Base-by-base conservation (phyloP, 2,797 vertebrate species). In the Carapus acus region DNA sequence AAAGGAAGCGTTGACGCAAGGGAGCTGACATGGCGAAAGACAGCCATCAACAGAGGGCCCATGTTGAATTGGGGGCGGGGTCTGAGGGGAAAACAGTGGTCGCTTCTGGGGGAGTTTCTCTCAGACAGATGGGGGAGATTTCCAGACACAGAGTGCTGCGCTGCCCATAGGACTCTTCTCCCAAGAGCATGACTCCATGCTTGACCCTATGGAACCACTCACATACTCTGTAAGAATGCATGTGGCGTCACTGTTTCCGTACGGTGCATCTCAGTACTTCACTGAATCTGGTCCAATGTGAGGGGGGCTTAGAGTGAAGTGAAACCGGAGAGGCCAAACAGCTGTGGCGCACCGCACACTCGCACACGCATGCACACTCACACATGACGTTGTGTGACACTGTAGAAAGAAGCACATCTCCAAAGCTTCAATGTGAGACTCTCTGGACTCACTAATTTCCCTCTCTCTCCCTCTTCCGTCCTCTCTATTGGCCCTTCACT, bases 291-390 rank as follows among this genome's bases (percentile, higher is more conserved):
- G 14, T 22, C 24, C 53, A 47, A 65, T 42, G 38, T 42, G 36
- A 36, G 12, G 13, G 22, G 36, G 9, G 6, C 33, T 19, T 2
- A 27, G 39, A 40, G 19, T 54, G 53, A 73, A 36, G 48, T 66
- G 67, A 76, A 76, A 76, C 57, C 49, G 56, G 65, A 70, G 62
- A 62, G 24, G 37, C 62, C 40, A 57, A 45, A 44, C 52, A 69
- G 69, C 66, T 66, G 72, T 39, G 38, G 39, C 50, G 29, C 29
- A 54, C 36, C 29, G 38, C 54, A 73, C 69, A 54, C 17, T 42
- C 24, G 6, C 55, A 54, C 62, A 43, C 34, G 9, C 24, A 27
- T 9, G 9, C 24, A 27, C 24, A 27, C 24, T 9, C 24, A 27
- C 24, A 27, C 44, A 7, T 44, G 23, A n/a, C n/a, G n/a, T n/a